Conservation (phyloP, 2,797 vertebrate species). For the Onychomys torridus region DNA sequence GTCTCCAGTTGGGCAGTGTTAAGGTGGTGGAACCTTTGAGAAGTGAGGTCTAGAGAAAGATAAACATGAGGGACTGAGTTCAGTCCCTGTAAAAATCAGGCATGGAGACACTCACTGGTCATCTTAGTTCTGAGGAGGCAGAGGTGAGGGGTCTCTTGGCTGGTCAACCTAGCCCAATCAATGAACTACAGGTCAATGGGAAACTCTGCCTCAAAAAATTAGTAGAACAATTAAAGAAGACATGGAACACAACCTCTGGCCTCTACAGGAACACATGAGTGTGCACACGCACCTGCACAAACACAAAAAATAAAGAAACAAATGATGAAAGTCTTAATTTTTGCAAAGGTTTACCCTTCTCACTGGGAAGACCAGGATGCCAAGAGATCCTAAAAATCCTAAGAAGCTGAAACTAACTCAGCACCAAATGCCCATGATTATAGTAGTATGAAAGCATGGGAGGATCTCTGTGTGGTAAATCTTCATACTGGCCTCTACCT, state of each 20-base stretch:
- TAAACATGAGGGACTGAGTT: background rate
- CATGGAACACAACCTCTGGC: background rate
- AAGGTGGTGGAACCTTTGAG: background rate
- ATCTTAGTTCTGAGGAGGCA: background rate
- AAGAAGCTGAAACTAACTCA: background rate
- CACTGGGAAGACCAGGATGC: background rate
- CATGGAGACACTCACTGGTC: background rate
- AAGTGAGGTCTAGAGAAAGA: background rate
- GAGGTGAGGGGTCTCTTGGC: background rate
- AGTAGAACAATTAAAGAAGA: background rate
- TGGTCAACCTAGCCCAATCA: background rate
- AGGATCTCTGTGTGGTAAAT: background rate
- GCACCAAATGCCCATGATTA: background rate
- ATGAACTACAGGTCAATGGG: background rate
- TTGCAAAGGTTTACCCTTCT: background rate
- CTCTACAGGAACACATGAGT: background rate
- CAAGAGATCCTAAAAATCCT: background rate
- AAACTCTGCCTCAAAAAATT: background rate
- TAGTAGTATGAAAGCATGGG: background rate
- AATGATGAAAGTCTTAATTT: background rate
- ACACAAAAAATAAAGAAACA: background rate
- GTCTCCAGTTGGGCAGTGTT: background rate
- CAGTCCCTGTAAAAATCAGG: background rate
- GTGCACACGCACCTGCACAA: too few relatives aligned
- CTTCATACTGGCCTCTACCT: accelerated